Evolutionary conservation across 2,888 invertebrate genomes (phyloP), one percentile per base, ranked within the genome.

Genomic region (Chromoteleia sp.): DNA sequence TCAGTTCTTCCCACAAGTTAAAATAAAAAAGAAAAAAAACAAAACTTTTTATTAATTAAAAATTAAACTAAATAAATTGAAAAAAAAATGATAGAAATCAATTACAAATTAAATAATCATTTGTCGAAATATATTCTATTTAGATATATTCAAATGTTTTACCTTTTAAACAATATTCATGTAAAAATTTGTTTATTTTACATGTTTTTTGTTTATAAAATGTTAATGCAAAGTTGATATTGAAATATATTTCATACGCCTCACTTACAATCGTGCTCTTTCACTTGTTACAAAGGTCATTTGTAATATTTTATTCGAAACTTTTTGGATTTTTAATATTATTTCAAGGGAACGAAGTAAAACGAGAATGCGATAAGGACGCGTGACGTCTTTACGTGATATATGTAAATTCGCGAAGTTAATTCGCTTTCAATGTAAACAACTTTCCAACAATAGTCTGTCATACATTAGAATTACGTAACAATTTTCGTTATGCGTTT

Each of bases 401-500:
- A 50, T 59, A 76, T 68, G 76, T 68, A 68, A 76, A 68, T 67
- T 68, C n/a, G 59, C 67, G 29, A 43, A 76, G 52, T 52, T 68
- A 76, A 68, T 75, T 68, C 59, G 33, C 48, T 43, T 10, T 76
- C 59, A 76, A 59, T 76, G 68, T 76, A 76, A 67, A 76, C 67
- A 76, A 76, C 67, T 76, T 76, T 76, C 67, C 67, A 68, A 76
- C 76, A 68, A 68, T 76, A 33, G 76, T 68, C 59, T 68, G 76
- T 25, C 59, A 36, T 67, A 67, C 25, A 41, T 68, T 76, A 76
- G 17, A 19, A 74, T 59, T 76, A 52, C 58, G 52, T 65, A 75
- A 63, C 25, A 41, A 67, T 59, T 76, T 76, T 76, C 21, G 59
- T 68, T 68, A 48, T 21, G 45, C 6, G 43, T 36, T 58, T 48